These are phyloP conservation scores for Cirrhinus mrigala DNA, from an alignment of 2,797 vertebrate genomes.

Conservation along the genomic window DNA sequence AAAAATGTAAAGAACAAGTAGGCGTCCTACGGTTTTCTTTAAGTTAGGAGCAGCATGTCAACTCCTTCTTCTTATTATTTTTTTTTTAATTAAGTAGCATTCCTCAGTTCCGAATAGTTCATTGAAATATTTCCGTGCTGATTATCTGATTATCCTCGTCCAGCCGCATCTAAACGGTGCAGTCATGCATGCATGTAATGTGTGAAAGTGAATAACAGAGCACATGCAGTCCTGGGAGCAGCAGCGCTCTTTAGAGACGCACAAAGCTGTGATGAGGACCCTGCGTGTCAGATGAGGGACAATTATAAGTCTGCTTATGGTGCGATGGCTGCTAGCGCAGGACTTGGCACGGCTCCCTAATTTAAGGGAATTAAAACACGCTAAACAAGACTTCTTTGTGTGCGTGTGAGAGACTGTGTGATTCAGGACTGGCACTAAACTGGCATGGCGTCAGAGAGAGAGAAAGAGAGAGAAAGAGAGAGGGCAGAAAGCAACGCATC, in stretches of 20 bases:
- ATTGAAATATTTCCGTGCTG: constrained; percentile 25
- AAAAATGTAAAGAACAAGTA: constrained; percentile 16
- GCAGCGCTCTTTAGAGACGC: constrained; percentile 35
- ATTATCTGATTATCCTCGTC: constrained; percentile 38
- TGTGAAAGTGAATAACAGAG: constrained; percentile 37
- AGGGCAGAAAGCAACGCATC: constrained; percentile 70
- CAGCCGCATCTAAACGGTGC: constrained; percentile 43
- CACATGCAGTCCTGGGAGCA: constrained; percentile 39
- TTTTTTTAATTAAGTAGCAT: constrained; percentile 11
- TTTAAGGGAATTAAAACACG: constrained; percentile 76
- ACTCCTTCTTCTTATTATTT: neutral
- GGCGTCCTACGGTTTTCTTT: constrained; percentile 14
- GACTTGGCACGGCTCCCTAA: constrained; percentile 68
- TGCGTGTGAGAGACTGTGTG: constrained; percentile 53
- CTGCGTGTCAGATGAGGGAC: constrained; percentile 63
- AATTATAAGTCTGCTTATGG: constrained; percentile 72
- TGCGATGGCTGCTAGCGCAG: constrained; percentile 60
- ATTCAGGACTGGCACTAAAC: constrained; percentile 70
- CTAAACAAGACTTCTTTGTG: constrained; percentile 69
- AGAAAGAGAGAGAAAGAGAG: constrained; percentile 24
- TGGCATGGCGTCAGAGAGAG: constrained; percentile 60
- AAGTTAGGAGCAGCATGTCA: constrained; percentile 15
- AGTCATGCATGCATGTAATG: constrained; percentile 40
- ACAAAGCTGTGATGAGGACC: constrained; percentile 45
- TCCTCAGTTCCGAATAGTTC: constrained; percentile 12